Base-by-base conservation (phyloP, 2,797 vertebrate species). In the Darevskia nairensis region DNA sequence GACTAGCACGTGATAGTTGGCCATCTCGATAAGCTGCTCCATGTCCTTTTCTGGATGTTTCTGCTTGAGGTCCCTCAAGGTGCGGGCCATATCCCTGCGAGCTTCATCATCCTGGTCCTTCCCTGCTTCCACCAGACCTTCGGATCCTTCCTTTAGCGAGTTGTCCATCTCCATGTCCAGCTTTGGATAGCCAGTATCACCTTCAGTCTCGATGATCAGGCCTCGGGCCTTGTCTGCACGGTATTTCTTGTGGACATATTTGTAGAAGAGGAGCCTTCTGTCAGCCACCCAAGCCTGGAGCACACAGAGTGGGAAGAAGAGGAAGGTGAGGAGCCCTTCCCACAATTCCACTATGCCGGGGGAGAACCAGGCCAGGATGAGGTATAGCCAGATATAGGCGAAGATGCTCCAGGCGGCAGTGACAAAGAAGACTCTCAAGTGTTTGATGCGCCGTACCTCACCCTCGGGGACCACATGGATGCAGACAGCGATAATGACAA, bases 211-310 rank as follows among this genome's bases (percentile, higher is more conserved):
- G 1, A 98, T 97, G 76, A 98, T 97, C 93, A 98, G 97, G 72
- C 97, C 97, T 0, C 95, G 96, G 46, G 90, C 86, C 92, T 98
- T 98, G 91, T 98, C 96, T 0, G 97, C 96, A 0, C 98, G 96
- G 95, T 98, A 98, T 29, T 95, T 97, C 92, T 97, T 97, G 23
- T 97, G 96, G 25, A 96, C 96, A 1, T 97, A 98, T 88, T 98
- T 98, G 95, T 98, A 98, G 89, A 98, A 93, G 86, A 98, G 96
- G 71, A 98, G 96, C 25, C 97, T 97, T 0, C 97, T 96, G 94
- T 98, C 98, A 0, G 98, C 98, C 75, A 98, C 95, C 98, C 98
- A 98, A 72, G 98, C 98, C 89, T 98, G 97, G 89, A 98, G 94
- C 76, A 98, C 98, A 46, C 97, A 98, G 6, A 98, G 82, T 0